phyloP scores from a whole-genome alignment of 2,797 vertebrate genomes.

The Scleropages formosus region DNA sequence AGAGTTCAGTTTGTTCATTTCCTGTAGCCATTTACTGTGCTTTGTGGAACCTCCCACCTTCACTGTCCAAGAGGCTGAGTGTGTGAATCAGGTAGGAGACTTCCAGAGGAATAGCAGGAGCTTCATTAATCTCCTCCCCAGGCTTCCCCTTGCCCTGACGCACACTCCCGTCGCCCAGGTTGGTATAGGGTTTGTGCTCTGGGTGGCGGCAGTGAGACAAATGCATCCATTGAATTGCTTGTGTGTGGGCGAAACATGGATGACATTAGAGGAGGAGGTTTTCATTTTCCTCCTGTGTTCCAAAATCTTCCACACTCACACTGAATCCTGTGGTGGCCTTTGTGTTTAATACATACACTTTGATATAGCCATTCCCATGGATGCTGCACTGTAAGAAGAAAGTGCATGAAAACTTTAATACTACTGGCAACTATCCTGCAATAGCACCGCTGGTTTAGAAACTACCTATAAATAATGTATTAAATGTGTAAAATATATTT shows the following conservation, averaged over 20 bases:
- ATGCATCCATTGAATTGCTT: not conserved
- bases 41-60: not conserved
- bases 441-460: too few species aligned
- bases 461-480: too few species aligned
- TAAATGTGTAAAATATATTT: too few species aligned
- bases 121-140: not conserved
- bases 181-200: not conserved
- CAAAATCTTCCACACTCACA: not conserved
- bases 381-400: not conserved
- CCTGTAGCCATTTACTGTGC: not conserved
- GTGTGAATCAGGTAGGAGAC: not conserved
- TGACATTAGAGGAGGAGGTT: not conserved
- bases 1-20: not conserved
- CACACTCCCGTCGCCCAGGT: too few species aligned
- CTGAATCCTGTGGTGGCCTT: not conserved
- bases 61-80: not conserved
- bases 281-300: not conserved
- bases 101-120: not conserved
- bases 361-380: not conserved
- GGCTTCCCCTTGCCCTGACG: not conserved
- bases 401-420: not conserved
- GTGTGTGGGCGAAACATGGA: constrained; percentile 13
- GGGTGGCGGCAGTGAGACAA: not conserved
- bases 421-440: too few species aligned
- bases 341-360: not conserved